Percentiles rank a stretch among this genome's conserved stretches.
Conservation (phyloP, 2,113 vertebrate species). For the Dryoscopus gambensis region DNA sequence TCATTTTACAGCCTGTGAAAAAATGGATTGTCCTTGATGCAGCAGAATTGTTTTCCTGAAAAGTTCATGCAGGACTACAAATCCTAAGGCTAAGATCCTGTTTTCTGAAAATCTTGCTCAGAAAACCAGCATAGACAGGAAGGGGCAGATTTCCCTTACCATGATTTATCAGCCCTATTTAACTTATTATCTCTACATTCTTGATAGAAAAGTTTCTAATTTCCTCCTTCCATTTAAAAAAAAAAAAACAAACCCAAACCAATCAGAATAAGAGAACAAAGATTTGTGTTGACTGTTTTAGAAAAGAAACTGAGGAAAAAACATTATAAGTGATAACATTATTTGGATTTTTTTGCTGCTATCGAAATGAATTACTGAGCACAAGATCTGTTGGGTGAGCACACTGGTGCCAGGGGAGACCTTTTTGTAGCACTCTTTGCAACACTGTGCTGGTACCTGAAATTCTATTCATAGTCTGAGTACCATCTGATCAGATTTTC, state of each 20-base stretch:
- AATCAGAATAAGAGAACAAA: not conserved
- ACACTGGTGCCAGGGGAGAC: not conserved
- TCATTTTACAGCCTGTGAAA: not conserved
- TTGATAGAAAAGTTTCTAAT: not conserved
- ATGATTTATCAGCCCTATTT: not conserved
- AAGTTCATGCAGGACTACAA: not conserved
- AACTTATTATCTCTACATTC: not conserved
- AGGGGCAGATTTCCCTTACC: not conserved
- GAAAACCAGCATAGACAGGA: not conserved
- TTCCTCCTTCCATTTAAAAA: not conserved
- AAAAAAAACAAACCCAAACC: not conserved
- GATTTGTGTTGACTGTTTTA: not conserved
- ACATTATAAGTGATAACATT: not conserved
- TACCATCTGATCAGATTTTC: not conserved
- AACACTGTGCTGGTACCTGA: not conserved
- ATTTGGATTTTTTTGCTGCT: not conserved
- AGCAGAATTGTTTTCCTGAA: not conserved
- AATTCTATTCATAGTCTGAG: not conserved
- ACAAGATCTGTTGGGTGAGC: not conserved
- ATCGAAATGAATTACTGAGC: not conserved
- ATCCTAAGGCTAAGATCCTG: not conserved
- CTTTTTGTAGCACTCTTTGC: not conserved
- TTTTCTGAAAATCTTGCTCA: not conserved
- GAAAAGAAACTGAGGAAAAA: not conserved
- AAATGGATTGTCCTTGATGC: not conserved